Conservation (phyloP, 1,140 invertebrate genomes). For the Tachypleus tridentatus region DNA sequence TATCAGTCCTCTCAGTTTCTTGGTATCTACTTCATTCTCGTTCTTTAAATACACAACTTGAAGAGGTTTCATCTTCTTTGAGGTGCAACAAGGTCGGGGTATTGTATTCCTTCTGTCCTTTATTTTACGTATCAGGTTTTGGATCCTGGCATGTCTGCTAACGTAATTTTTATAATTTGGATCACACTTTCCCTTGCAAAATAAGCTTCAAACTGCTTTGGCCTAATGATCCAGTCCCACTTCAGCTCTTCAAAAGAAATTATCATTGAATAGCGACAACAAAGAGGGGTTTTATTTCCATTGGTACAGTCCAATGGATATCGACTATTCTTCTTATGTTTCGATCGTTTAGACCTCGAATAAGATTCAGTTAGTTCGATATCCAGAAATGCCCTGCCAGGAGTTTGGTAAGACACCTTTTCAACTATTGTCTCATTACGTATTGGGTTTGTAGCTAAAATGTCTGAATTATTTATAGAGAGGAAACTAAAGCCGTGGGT, state of each 20-base stretch:
- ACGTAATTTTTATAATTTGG: slow-evolving; percentile 28
- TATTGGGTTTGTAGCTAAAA: no score
- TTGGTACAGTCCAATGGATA: slow-evolving; percentile 1
- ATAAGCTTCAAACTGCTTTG: slow-evolving; percentile 64
- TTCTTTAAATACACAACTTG: no score
- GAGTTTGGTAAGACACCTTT: no score
- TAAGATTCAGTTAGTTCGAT: no score
- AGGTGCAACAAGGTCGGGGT: slow-evolving; percentile 19
- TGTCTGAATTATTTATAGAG: no score
- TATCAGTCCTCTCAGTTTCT: no score
- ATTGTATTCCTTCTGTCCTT: slow-evolving; percentile 18
- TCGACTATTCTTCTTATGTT: no score
- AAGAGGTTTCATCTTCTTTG: slow-evolving; percentile 20
- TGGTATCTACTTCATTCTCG: no score
- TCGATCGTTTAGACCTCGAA: no score
- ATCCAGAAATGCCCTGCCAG: no score
- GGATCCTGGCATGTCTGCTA: slow-evolving; percentile 29
- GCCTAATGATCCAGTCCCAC: slow-evolving; percentile 78
- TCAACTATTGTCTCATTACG: no score
- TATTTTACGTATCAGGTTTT: slow-evolving; percentile 25
- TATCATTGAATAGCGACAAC: slow-evolving; percentile 66
- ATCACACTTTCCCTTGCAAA: slow-evolving; percentile 65
- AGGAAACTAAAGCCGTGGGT: no score
- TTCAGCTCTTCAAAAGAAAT: slow-evolving; percentile 70
- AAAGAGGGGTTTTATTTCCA: slow-evolving; percentile 29